phyloP scores from a whole-genome alignment of 2,797 vertebrate genomes.

The Trachops cirrhosus region DNA sequence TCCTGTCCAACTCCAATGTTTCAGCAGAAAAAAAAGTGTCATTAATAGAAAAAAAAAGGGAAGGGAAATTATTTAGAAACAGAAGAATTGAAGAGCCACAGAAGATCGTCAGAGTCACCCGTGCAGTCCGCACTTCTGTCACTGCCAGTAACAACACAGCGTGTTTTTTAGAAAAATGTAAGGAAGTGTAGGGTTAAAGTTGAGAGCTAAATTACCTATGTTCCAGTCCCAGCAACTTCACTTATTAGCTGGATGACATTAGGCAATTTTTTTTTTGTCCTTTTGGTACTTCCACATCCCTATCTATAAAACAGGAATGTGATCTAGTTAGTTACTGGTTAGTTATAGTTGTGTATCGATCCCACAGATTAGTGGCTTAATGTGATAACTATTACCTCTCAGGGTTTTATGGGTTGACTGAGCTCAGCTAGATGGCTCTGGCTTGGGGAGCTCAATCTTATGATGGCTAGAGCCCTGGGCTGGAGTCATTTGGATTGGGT shows the following conservation, averaged over 20 bases:
- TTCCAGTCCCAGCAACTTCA: neutral
- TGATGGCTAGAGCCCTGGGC: neutral
- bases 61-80: neutral
- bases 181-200: neutral
- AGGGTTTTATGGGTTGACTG: neutral
- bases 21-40: neutral
- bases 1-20: conserved; percentile 9
- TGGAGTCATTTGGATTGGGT: neutral
- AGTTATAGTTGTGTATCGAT: neutral
- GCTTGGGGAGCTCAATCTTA: neutral
- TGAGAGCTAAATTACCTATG: neutral
- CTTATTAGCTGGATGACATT: neutral
- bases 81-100: conserved; percentile 2
- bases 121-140: neutral
- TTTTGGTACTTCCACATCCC: neutral
- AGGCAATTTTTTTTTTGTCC: neutral
- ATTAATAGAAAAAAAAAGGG: neutral
- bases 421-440: neutral
- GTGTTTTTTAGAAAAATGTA: neutral
- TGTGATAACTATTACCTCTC: neutral
- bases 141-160: neutral
- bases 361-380: neutral
- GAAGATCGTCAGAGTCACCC: neutral
- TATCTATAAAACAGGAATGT: neutral
- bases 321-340: neutral